Evolutionary conservation across 2,113 vertebrate species (phyloP), one percentile per base, ranked within the genome.

Genomic region (Amblyopsis rosae): DNA sequence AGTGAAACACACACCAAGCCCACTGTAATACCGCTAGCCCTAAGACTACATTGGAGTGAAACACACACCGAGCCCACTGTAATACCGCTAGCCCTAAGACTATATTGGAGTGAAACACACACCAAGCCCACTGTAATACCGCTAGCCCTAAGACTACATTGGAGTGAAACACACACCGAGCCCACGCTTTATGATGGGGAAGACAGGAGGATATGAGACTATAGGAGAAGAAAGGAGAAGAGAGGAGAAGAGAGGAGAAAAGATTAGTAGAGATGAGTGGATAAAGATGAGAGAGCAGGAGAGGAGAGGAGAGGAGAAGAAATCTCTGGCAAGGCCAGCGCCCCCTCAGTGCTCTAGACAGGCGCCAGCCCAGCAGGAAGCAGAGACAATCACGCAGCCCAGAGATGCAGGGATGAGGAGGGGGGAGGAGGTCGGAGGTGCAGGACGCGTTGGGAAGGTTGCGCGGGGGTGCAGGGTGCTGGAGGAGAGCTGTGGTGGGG

Each of bases 321-420:
- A 80, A 86, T 86, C 83, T 80, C 86, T 91, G 90, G 90, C 88
- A 89, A 73, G 80, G 81, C 74, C 72, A 69, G 81, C 86, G 83
- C 82, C 86, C 85, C 84, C 87, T 88, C 75, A 72, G 89, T 84
- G 85, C 68, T 92, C 91, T 88, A 88, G 90, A 88, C 88, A 88
- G 91, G 90, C 90, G 90, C 91, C 91, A 93, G 76, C 87, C 79
- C 91, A 90, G 90, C 88, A 76, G 88, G 88, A 82, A 61, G 80
- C 84, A 87, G 83, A 91, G 90, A 91, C 90, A 91, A 91, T 92
- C 90, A 84, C 82, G 70, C 87, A 83, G 86, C 88, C 89, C 81
- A 70, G 84, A 71, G 85, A 88, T 81, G 81, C 82, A 82, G 66
- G 84, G 87, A 86, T 79, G 80, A 53, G 26, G 82, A 81, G 78